Base-by-base conservation (phyloP, 1,140 invertebrate species). In the Drosophila nigrodunni region DNA sequence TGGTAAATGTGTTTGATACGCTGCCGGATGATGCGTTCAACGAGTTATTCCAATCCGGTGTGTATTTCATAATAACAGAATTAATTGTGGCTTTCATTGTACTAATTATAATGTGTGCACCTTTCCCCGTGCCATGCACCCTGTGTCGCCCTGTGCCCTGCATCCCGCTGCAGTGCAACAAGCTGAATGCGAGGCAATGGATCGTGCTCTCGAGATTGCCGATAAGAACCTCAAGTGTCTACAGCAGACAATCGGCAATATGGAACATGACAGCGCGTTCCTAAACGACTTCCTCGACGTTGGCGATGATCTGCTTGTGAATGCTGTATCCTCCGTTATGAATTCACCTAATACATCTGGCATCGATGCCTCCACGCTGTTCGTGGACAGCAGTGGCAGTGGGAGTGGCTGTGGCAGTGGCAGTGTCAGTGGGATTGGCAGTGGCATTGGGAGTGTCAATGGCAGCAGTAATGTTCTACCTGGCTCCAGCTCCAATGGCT, bases 21-120 rank as follows among this genome's bases (percentile, higher is more conserved):
- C 95, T 98, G 85, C 97, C 97, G 62, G 96, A 97, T 77, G 97
- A 98, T 93, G 97, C 97, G 83, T 98, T 98, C 92, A 97, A 96
- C 91, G 97, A 98, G 91, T 95, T 98, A 65, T 98, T 98, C 93
- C 95, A 95, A 86, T 92, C 75, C 74, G 89, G 89, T 92, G 82
- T 88, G 83, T 88, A 88, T 88, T 74, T 88, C 77, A 80, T 75
- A 58, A 77, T 67, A 78, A 78, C 64, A 72, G 78, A 87, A 69
- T 65, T 76, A 75, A 71, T 80, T 86, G 62, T 78, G 78, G 67
- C 71, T 81, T 82, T 82, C 50, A 81, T 78, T 86, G 65, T 86
- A 86, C 82, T 86, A 86, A 86, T 86, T 80, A 70, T 77, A 82
- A 77, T 88, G 83, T 88, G 83, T 87, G 83, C 79, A 70, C 70